Evolutionary conservation across 1,140 invertebrate species (phyloP), one percentile per base, ranked within the genome.

Genomic region (Apocrypta bakeri): DNA sequence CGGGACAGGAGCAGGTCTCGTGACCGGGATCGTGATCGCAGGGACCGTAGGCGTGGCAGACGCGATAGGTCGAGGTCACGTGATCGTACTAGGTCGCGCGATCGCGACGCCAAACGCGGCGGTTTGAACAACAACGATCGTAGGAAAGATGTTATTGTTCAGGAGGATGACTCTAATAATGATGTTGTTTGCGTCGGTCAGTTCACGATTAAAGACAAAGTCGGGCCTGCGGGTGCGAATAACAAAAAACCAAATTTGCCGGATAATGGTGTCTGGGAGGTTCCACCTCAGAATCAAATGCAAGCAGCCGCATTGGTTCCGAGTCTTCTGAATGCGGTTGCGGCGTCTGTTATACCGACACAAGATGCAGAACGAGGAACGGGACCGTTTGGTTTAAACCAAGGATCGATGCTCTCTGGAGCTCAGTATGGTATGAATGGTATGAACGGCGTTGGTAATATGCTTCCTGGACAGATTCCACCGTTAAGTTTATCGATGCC

Each of bases 181-280:
- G 91, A 92, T 11, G 88, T 92, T 7, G 91, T 92, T 0, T 91
- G 90, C 82, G 90, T 92, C 0, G 91, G 89, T 0, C 90, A 91
- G 61, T 92, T 92, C 72, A 87, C 89, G 0, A 86, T 89, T 1
- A 92, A 92, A 33, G 90, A 92, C 29, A 92, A 92, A 9, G 21
- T 64, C 1, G 0, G 78, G 0, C 29, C 75, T 1, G 82, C 77
- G 37, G 66, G 21, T 6, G 33, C 75, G 0, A 85, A 84, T 21
- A 64, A 42, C 14, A 87, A 87, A 31, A 86, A 87, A 12, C 79
- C 83, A 3, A 42, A 72, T 4, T 11, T 89, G 0, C 76, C 87
- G 0, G 90, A 92, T 14, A 92, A 92, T 61, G 90, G 91, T 0
- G 85, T 92, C 0, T 92, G 91, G 91, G 91, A 92, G 68, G 91